Evolutionary conservation across 2,113 vertebrate genomes (phyloP).

Genomic region (Peromyscus leucopus): DNA sequence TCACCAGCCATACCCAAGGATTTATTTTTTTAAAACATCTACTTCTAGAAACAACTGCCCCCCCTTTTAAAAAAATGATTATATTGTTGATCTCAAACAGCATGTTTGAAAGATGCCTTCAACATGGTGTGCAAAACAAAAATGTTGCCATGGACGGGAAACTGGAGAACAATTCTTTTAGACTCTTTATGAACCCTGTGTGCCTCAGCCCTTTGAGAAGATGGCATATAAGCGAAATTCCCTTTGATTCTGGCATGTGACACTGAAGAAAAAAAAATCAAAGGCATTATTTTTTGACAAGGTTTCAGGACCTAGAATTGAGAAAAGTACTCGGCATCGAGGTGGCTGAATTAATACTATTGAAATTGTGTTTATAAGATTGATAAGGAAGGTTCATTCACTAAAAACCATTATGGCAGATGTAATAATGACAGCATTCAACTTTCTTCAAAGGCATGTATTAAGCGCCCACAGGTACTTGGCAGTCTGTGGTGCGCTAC

Average conservation of each 20-base stretch:
- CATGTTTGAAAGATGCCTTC: constrained; percentile 65
- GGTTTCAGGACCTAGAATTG: constrained; percentile 68
- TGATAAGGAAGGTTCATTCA: constrained; percentile 81
- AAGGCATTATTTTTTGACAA: constrained; percentile 80
- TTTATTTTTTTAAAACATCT: constrained; percentile 54
- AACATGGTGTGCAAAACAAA: neutral
- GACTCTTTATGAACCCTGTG: neutral
- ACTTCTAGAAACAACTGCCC: constrained; percentile 69
- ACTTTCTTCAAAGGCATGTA: constrained; percentile 66
- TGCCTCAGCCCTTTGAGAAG: neutral
- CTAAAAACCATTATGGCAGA: constrained; percentile 74
- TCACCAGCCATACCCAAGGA: constrained; percentile 1
- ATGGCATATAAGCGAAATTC: constrained; percentile 42
- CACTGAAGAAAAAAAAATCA: constrained; percentile 70
- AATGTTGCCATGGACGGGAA: neutral
- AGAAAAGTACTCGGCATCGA: constrained; percentile 51
- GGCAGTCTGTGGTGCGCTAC: constrained; percentile 33
- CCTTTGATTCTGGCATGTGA: constrained; percentile 64
- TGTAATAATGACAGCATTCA: constrained; percentile 78
- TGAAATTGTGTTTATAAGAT: constrained; percentile 71
- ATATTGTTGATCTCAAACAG: constrained; percentile 60
- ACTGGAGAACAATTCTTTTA: constrained; percentile 45
- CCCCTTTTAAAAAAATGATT: neutral
- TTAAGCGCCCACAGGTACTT: constrained; percentile 80
- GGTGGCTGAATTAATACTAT: constrained; percentile 71